Evolutionary conservation across 2,888 invertebrate species (phyloP), one percentile per base, ranked within the genome.

Genomic region (Cremastobaeus sp.): DNA sequence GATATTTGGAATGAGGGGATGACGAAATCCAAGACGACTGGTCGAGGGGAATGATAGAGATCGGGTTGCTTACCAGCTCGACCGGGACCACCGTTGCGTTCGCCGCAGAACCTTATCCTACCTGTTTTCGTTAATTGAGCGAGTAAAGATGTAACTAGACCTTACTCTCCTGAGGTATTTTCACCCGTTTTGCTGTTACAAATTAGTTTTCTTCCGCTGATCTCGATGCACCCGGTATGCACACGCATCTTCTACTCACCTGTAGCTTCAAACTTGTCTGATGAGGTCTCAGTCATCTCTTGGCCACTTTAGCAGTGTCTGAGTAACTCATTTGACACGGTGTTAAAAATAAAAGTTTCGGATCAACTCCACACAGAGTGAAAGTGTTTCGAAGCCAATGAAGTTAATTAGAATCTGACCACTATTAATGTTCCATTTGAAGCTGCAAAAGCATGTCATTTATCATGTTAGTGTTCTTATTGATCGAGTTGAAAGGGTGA

Each of bases 101-200:
- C 79, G 78, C 83, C 82, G 84, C 83, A 84, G 80, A 70, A 86
- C 83, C 82, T 85, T 84, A 85, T 85, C 85, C 86, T 86, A 85
- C 84, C 86, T 85, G 86, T 87, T 87, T 87, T 87, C 82, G 86
- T 84, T 87, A 87, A 87, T 87, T 87, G 87, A 86, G 85, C 86
- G 86, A 86, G 85, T 85, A 86, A 87, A 86, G 84, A 86, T 84
- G 87, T 87, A 87, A 87, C 86, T 86, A 86, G 87, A 87, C 85
- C 87, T 86, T 81, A 81, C 85, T 83, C 83, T 82, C 81, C 79
- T 78, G 78, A 84, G 85, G 85, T 87, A 87, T 86, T 86, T 86
- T 81, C 85, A 82, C 82, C 80, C 83, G 82, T 84, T 82, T 81
- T 79, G 65, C 78, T 79, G 84, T 83, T 80, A 80, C 81, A 77